Evolutionary conservation across 2,888 invertebrate genomes (phyloP).

Genomic region (Omphaloscelis lunosa): DNA sequence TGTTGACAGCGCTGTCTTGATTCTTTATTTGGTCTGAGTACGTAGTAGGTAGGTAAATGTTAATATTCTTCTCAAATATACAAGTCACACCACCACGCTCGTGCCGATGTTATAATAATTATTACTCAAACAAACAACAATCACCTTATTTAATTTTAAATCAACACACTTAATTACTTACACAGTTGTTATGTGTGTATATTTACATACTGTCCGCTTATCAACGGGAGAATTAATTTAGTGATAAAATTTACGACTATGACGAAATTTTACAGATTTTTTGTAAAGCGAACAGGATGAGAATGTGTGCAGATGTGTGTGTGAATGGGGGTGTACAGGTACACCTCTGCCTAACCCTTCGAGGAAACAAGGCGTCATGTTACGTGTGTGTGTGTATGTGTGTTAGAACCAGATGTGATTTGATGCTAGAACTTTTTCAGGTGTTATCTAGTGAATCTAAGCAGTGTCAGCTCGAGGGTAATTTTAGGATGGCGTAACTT

Average conservation of each 20-base stretch:
- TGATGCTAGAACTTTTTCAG: conserved; percentile 18
- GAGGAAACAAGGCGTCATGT: too few species aligned
- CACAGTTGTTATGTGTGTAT: conserved; percentile 22
- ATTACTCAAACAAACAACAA: conserved; percentile 20
- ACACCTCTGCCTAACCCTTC: too few species aligned
- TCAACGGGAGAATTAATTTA: conserved; percentile 38
- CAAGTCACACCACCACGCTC: not conserved
- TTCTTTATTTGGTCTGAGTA: too few species aligned
- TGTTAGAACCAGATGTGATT: conserved; percentile 10
- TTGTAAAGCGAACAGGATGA: conserved; percentile 8
- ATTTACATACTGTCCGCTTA: conserved; percentile 25
- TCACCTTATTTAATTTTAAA: conserved; percentile 4
- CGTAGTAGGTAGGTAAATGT: too few species aligned
- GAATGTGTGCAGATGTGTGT: not conserved
- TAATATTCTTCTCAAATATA: not conserved
- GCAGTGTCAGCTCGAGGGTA: too few species aligned
- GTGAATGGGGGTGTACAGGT: too few species aligned
- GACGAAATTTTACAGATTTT: conserved; percentile 14
- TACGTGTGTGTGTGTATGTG: too few species aligned
- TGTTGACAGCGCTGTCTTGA: too few species aligned
- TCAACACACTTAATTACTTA: conserved; percentile 11
- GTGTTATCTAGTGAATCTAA: not conserved
- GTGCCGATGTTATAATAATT: not conserved
- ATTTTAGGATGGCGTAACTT: too few species aligned
- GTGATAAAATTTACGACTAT: conserved; percentile 19